Evolutionary conservation across 2,113 vertebrate species (phyloP), one percentile per base, ranked within the genome.

Genomic region (Hippoglossus stenolepis): DNA sequence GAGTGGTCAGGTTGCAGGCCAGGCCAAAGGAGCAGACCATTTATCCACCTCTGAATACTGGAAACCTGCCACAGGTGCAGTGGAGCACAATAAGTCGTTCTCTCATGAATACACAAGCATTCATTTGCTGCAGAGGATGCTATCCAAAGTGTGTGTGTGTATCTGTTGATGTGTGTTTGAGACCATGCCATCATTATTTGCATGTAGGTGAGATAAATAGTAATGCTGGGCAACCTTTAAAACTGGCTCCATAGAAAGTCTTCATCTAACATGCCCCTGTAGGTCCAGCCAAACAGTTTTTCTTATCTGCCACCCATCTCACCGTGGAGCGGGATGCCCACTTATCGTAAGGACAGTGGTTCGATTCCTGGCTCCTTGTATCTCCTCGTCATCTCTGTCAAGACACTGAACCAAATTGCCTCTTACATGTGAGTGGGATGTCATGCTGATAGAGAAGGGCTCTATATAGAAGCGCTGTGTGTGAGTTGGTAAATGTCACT

Each of bases 1-100:
- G 57, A 66, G 66, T 77, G 75, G 68, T 88, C 81, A 68, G 76
- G 89, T 72, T 87, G 77, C 78, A 64, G 77, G 84, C 78, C 76
- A 77, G 51, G 81, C 23, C 82, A 47, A 82, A 85, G 77, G 84
- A 84, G 73, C 61, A 75, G 56, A 70, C 73, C 80, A 80, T 90
- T 88, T 90, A 91, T 90, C 82, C 57, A 68, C 68, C 70, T 82
- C 70, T 70, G 82, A 82, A 85, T 79, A 72, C 83, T 90, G 89
- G 77, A 87, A 83, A 80, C 66, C 84, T 91, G 88, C 89, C 86
- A 86, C 86, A 88, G 83, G 75, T 79, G 83, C 87, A 89, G 77
- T 57, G 56, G 67, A 78, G 65, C 75, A 78, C 83, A 91, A 84
- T 88, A 86, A 73, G 47, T 91, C 81, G 85, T 87, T 82, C 77